phyloP scores from a whole-genome alignment of 2,797 vertebrate genomes.

The Muscicapa comitata region DNA sequence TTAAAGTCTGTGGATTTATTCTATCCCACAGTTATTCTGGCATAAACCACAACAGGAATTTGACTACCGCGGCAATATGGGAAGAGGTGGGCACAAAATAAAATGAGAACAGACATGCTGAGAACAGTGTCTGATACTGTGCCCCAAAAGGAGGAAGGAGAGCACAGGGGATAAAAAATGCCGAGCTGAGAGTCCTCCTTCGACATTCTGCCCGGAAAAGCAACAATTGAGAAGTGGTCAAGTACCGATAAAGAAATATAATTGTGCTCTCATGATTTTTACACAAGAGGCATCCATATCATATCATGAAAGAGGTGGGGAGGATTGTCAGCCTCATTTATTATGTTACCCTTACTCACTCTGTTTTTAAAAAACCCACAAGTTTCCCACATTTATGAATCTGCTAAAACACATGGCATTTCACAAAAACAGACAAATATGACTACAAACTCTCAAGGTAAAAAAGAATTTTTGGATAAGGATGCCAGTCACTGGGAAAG shows the following conservation, averaged over 20 bases:
- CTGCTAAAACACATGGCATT: background rate
- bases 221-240: background rate
- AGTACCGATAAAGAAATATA: background rate
- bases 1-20: background rate
- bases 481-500: background rate
- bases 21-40: background rate
- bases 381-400: background rate
- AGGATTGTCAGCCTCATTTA: background rate
- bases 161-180: background rate
- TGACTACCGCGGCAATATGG: background rate
- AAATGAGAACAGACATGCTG: background rate
- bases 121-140: background rate
- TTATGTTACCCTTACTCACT: background rate
- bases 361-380: background rate
- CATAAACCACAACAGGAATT: background rate
- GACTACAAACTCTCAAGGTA: background rate
- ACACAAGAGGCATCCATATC: background rate
- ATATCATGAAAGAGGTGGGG: background rate
- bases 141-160: background rate
- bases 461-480: background rate
- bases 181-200: background rate
- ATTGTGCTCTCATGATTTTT: background rate
- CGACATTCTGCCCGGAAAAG: background rate
- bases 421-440: background rate
- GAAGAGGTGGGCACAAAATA: background rate